phyloP scores from a whole-genome alignment of 2,113 vertebrate genomes.

The Macaca mulatta region DNA sequence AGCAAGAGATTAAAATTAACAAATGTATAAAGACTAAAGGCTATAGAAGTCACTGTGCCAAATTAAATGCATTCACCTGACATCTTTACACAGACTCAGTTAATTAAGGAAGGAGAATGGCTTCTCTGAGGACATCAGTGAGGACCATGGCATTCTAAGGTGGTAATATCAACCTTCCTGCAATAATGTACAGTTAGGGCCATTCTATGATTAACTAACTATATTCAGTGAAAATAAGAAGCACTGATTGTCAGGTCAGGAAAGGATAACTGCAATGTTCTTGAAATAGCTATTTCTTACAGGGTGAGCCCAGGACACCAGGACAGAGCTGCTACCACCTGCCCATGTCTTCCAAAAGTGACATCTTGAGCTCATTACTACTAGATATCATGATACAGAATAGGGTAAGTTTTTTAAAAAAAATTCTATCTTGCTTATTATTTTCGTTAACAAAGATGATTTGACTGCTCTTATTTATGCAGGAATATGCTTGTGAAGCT shows the following conservation, averaged over 20 bases:
- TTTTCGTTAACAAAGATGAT: conserved; percentile 60
- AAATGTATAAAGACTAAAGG: not conserved
- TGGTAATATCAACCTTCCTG: not conserved
- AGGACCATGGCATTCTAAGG: not conserved
- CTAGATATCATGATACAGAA: not conserved
- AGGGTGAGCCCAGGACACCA: conserved; percentile 11
- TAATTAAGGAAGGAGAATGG: not conserved
- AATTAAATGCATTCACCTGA: conserved; percentile 28
- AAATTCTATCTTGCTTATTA: conserved; percentile 30
- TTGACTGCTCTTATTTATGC: conserved; percentile 62
- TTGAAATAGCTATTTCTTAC: conserved; percentile 10
- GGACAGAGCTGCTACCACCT: conserved; percentile 28
- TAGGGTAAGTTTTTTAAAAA: not conserved
- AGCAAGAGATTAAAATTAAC: conserved; percentile 41
- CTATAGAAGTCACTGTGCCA: not conserved
- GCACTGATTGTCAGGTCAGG: conserved; percentile 32
- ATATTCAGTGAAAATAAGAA: conserved; percentile 38
- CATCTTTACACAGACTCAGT: not conserved
- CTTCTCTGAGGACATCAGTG: not conserved
- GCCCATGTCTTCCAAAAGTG: conserved; percentile 25
- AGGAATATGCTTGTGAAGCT: conserved; percentile 67
- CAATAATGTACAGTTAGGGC: not conserved
- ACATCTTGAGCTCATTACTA: conserved; percentile 32
- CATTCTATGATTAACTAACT: conserved; percentile 51
- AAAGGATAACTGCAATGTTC: not conserved